phyloP scores from a whole-genome alignment of 2,888 invertebrate genomes.

The Aleiodes testaceus region DNA sequence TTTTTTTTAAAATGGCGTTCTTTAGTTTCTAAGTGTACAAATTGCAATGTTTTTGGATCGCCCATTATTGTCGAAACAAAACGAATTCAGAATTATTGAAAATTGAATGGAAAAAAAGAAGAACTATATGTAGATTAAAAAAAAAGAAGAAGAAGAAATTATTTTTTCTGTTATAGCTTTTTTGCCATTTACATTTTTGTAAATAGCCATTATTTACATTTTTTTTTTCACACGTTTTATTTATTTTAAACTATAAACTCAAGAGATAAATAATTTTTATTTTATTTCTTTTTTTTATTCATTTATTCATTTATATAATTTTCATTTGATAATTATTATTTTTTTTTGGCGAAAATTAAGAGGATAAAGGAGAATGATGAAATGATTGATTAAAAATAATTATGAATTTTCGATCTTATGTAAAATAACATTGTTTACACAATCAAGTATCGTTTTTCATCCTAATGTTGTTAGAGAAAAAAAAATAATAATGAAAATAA shows the following conservation, averaged over 20 bases:
- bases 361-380: no score
- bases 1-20: conserved; percentile 50
- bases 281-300: conserved; percentile 15
- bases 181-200: conserved; percentile 71
- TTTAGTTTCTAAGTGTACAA: conserved; percentile 67
- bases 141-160: conserved; percentile 54
- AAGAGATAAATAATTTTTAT: conserved; percentile 11
- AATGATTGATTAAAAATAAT: not conserved
- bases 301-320: conserved; percentile 5
- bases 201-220: conserved; percentile 72
- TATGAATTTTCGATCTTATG: conserved; percentile 59
- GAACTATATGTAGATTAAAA: conserved; percentile 48
- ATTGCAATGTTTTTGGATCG: conserved; percentile 39
- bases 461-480: conserved; percentile 18
- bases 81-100: conserved; percentile 26
- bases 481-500: no score
- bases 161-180: conserved; percentile 68
- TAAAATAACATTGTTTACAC: conserved; percentile 71
- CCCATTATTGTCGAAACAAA: conserved; percentile 40
- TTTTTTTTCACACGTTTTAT: conserved; percentile 68
- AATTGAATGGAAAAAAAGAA: conserved; percentile 51
- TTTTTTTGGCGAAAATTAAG: not conserved
- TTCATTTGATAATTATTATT: conserved; percentile 14
- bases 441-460: conserved; percentile 52
- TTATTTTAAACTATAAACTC: conserved; percentile 60